Percentiles rank a stretch among this genome's conserved stretches.
Evolutionary conservation across 2,888 invertebrate genomes (phyloP).

Genomic region (Epirrhoe tristata): DNA sequence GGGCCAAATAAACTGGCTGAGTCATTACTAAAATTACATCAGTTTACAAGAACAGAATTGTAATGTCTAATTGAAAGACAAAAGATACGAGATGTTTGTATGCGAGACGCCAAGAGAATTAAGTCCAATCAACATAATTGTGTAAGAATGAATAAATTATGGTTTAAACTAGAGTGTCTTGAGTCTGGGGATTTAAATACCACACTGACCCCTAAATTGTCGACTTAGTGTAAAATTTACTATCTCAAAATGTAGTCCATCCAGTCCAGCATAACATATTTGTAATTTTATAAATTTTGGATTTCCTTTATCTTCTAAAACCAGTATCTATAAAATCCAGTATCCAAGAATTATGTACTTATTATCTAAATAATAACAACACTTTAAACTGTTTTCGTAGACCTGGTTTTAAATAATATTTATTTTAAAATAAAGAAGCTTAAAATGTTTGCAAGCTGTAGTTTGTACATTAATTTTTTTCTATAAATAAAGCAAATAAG

Average conservation of each 20-base stretch:
- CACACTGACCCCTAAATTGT: background rate
- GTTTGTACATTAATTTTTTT: constrained; percentile 18
- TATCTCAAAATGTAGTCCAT: background rate
- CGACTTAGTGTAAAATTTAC: background rate
- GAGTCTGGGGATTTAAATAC: constrained; percentile 31
- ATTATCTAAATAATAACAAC: too few species aligned
- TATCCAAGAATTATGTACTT: too few species aligned
- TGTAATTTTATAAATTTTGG: background rate
- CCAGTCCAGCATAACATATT: background rate
- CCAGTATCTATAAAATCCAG: background rate
- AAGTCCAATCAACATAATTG: constrained; percentile 61
- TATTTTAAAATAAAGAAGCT: constrained; percentile 13
- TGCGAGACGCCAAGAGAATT: constrained; percentile 48
- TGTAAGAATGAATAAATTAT: constrained; percentile 47
- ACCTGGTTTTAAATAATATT: background rate
- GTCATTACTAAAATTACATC: constrained; percentile 37
- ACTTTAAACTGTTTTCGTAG: background rate
- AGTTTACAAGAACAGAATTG: constrained; percentile 35
- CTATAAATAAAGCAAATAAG: constrained; percentile 17
- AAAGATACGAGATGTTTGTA: constrained; percentile 35
- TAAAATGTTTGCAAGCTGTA: constrained; percentile 30
- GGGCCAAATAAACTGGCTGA: constrained; percentile 23
- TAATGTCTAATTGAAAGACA: constrained; percentile 41
- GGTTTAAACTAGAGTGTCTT: constrained; percentile 43
- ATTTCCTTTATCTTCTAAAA: background rate